Base-by-base conservation (phyloP, 2,113 vertebrate species). In the Myiopsitta monachus region DNA sequence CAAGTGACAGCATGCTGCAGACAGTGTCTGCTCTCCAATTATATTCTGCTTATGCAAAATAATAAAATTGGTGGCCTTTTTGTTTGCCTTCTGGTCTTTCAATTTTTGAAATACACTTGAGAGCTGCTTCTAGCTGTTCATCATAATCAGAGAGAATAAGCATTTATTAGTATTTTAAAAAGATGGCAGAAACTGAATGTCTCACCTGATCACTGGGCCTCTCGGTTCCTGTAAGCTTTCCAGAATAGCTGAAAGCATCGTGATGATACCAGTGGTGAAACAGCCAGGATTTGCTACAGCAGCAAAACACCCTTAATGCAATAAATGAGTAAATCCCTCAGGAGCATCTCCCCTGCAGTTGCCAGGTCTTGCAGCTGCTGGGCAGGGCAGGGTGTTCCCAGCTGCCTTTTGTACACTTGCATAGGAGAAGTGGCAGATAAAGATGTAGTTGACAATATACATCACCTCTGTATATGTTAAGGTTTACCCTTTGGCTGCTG, bases 11-110 rank as follows among this genome's bases (percentile, higher is more conserved):
- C 2, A 5, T 49, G 38, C 39, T 91, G 43, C 86, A 93, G 90
- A 92, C 92, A 82, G 77, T 36, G 83, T 94, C 95, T 96, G 92
- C 83, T 95, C 62, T 91, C 86, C 92, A 93, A 93, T 96, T 95
- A 93, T 55, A 83, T 8, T 54, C 94, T 91, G 87, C 86, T 88
- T 81, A 92, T 93, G 93, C 51, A 74, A 94, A 96, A 95, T 92
- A 96, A 94, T 95, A 97, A 96, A 96, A 86, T 63, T 51, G 16
- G 41, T 23, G 41, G 16, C 31, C n/a, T 77, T 80, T 90, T 86
- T 31, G 85, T 91, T 88, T 94, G 85, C 95, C 83, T 93, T 75
- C 92, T 94, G 76, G 83, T 95, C 72, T 83, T 93, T 78, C 68
- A 1, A 0, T 49, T 85, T 92, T 88, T 68, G 31, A 76, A 96